phyloP scores from a whole-genome alignment of 2,888 invertebrate genomes.

The Leptogaster cylindrica region DNA sequence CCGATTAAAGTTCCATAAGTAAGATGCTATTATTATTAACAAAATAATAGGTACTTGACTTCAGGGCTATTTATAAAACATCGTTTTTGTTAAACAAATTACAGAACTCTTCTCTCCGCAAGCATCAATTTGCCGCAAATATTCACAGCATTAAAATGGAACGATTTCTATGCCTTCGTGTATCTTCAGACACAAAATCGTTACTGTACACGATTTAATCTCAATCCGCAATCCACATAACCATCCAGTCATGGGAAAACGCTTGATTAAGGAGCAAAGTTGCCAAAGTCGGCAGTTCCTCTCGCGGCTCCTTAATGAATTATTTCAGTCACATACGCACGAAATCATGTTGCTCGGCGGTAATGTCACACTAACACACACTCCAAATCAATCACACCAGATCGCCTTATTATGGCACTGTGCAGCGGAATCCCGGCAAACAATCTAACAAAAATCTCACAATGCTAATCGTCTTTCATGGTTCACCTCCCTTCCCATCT shows the following conservation, averaged over 20 bases:
- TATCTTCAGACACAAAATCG: too few relatives aligned
- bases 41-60: too few relatives aligned
- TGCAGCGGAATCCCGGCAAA: conserved; percentile 26
- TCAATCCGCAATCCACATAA: not conserved
- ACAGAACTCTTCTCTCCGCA: too few relatives aligned
- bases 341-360: conserved; percentile 43
- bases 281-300: conserved; percentile 35
- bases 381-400: conserved; percentile 43
- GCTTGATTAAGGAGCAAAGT: conserved; percentile 33
- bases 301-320: conserved; percentile 39
- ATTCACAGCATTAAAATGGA: too few relatives aligned
- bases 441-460: conserved; percentile 24
- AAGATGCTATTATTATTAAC: too few relatives aligned
- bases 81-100: too few relatives aligned
- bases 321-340: conserved; percentile 45
- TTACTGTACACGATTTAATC: not conserved
- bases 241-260: conserved; percentile 40
- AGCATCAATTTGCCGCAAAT: too few relatives aligned
- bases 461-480: conserved; percentile 30
- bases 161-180: too few relatives aligned
- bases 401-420: conserved; percentile 39
- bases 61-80: too few relatives aligned
- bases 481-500: conserved; percentile 8
- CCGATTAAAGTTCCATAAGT: too few relatives aligned
- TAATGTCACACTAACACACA: conserved; percentile 44